Base-by-base conservation (phyloP, 2,888 invertebrate genomes). In the Ennomos fuscantarius region DNA sequence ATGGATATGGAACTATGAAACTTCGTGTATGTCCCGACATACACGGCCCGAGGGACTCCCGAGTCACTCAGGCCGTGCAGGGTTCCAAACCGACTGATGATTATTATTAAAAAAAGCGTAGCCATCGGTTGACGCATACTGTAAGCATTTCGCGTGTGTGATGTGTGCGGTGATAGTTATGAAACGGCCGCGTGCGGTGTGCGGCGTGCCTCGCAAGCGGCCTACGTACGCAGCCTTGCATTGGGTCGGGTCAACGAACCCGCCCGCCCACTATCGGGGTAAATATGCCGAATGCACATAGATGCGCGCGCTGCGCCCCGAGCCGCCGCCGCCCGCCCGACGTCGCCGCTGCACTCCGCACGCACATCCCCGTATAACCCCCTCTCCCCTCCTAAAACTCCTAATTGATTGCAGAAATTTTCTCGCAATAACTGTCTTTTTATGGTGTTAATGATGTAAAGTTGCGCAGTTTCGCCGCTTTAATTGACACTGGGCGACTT, bases 241-340 rank as follows among this genome's bases (percentile, higher is more conserved):
- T 89, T 88, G 90, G 90, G 87, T 89, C 89, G 89, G 87, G 91
- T 89, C 89, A 87, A 81, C 87, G 90, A 90, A 82, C 89, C 86
- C 87, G 83, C 85, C 88, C 90, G 88, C 87, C 89, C 87, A 86
- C 88, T 86, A 89, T 89, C 88, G 87, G 89, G 90, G 90, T 90
- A 92, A 92, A 92, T 91, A 91, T 90, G 90, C 91, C 91, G 90
- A 91, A 90, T 92, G 92, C 91, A 90, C 91, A 90, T 89, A 89
- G 89, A 88, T 87, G 86, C 92, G 90, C 91, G 90, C 90, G 89
- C 90, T 86, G 87, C 79, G 78, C 77, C 74, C 70, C 70, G 73
- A 63, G 61, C 77, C 75, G 73, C 10, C 70, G 70, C 69, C 74
- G 69, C 71, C 78, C 71, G 74, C 70, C 76, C 76, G 73, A 71